Evolutionary conservation across 2,888 invertebrate genomes (phyloP).

Genomic region (Argyra leucocephala): DNA sequence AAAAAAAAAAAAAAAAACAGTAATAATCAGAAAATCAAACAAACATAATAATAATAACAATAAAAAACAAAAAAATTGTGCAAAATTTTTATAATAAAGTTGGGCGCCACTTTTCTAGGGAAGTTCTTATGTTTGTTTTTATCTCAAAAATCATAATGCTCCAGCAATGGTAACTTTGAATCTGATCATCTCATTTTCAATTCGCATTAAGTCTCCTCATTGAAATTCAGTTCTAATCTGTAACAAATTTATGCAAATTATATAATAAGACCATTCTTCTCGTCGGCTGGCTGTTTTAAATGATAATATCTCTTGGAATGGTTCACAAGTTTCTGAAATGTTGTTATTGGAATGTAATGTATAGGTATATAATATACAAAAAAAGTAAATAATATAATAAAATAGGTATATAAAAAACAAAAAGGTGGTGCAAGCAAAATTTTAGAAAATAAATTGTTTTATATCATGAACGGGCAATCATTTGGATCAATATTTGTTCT

Average conservation of each 20-base stretch:
- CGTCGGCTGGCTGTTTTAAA: not conserved
- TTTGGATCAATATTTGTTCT: no score
- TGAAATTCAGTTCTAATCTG: conserved; percentile 3
- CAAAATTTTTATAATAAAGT: not conserved
- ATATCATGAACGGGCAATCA: no score
- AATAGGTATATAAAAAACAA: not conserved
- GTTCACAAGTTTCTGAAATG: not conserved
- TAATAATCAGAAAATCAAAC: not conserved
- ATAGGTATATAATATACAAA: no score
- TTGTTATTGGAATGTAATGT: not conserved
- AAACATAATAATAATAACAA: not conserved
- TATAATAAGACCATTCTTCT: not conserved
- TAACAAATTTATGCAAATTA: conserved; percentile 1
- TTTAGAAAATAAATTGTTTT: no score
- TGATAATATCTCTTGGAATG: not conserved
- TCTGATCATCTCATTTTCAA: not conserved
- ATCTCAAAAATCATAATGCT: not conserved
- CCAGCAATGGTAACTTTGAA: not conserved
- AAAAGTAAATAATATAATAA: no score
- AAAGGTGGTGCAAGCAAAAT: not conserved
- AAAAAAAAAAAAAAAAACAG: not conserved
- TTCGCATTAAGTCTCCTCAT: not conserved
- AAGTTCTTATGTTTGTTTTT: not conserved
- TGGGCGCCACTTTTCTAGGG: not conserved
- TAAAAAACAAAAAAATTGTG: not conserved